These are phyloP conservation scores for Myrmecobius fasciatus DNA, from an alignment of 2,113 vertebrate genomes.

Conservation along the genomic window DNA sequence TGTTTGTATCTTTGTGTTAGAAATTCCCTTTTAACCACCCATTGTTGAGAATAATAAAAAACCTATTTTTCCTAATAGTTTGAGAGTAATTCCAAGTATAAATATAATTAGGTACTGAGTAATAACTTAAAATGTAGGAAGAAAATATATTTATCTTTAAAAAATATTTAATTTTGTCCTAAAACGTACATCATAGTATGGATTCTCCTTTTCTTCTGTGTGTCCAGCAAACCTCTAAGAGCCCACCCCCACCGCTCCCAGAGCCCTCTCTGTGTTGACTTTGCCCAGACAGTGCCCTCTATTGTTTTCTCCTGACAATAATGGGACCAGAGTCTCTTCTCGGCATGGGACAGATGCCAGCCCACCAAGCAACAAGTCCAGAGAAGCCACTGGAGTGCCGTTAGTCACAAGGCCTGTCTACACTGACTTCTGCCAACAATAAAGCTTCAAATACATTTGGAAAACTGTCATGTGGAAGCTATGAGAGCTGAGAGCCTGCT, in stretches of 20 bases:
- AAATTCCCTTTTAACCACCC: slow-evolving; percentile 71
- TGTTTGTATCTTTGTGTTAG: slow-evolving; percentile 66
- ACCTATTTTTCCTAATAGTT: slow-evolving; percentile 21
- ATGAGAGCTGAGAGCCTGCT: not conserved
- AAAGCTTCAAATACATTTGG: not conserved
- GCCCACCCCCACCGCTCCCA: no score
- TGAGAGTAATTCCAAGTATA: slow-evolving; percentile 44
- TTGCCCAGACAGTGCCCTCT: not conserved
- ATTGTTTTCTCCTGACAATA: slow-evolving; percentile 23
- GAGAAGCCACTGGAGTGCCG: not conserved
- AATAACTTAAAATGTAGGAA: slow-evolving; percentile 48
- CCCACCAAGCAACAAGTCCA: not conserved
- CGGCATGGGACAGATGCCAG: not conserved
- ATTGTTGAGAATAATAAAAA: slow-evolving; percentile 61
- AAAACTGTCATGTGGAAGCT: not conserved
- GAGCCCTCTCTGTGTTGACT: not conserved
- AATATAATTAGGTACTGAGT: slow-evolving; percentile 40
- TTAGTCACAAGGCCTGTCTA: not conserved
- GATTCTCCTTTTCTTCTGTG: slow-evolving; percentile 34
- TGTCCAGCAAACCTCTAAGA: not conserved
- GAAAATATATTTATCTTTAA: slow-evolving; percentile 25
- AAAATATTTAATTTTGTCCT: slow-evolving; percentile 35
- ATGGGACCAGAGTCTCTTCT: not conserved
- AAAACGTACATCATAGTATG: slow-evolving; percentile 47
- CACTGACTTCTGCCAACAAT: not conserved